Evolutionary conservation across 2,888 invertebrate species (phyloP), one percentile per base, ranked within the genome.

Genomic region (Germaria angustata): DNA sequence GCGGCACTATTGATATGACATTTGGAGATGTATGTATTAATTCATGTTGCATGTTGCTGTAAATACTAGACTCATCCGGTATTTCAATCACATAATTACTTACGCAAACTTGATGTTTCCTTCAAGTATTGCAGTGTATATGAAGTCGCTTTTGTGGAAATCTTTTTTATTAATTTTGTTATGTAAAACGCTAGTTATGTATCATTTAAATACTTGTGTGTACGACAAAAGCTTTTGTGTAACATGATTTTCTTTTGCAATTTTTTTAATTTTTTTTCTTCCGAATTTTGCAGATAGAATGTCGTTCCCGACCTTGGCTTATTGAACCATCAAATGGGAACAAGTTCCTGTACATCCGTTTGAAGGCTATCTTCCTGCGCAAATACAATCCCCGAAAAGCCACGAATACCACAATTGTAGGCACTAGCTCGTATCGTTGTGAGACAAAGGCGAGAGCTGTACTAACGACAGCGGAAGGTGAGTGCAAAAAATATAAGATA

Each of bases 291-390:
- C 92, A 96, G 96, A 93, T 94, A 87, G 95, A 95, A 84, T 97
- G 97, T 86, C 95, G 96, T 86, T 94, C 93, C 65, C 94, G 95
- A 80, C 96, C 96, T 0, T 95, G 96, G 94, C 92, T 96, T 49
- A 95, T 97, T 84, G 95, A 96, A 87, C 96, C 95, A 0, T 94
- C 94, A 0, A 93, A 94, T 9, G 94, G 94, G 57, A 90, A 91
- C 79, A 95, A 95, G 84, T 97, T 95, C 88, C 92, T 97, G 5
- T 96, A 96, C 91, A 94, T 96, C 22, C 95, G 96, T 89, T 93
- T 95, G 81, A 93, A 93, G 83, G 96, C 96, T 1, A 93, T 92
- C 85, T 92, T 93, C 77, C 86, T 91, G 79, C 89, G 91, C 84
- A 91, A 90, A 84, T 90, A 91, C 85, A 91, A 91, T 88, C 91